Conservation (phyloP, 2,113 vertebrate species). For the Rhegmatorhina hoffmannsi region DNA sequence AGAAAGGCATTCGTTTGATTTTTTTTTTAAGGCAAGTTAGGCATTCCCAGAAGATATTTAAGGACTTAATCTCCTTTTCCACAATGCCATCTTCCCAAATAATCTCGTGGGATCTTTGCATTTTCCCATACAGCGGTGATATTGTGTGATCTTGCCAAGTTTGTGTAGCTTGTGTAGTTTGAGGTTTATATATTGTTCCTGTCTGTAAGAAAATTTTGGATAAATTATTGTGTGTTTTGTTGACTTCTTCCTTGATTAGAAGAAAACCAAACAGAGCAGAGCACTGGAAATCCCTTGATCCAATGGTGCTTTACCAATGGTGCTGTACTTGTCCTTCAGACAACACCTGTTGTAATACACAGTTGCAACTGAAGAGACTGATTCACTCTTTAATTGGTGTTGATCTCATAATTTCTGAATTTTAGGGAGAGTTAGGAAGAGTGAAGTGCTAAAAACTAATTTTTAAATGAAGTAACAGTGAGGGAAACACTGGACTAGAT, state of each 20-base stretch:
- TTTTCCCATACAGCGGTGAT: neutral
- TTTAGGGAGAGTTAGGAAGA: neutral
- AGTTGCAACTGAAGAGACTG: neutral
- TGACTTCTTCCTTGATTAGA: neutral
- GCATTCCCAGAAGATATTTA: rapidly evolving
- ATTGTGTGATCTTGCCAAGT: neutral
- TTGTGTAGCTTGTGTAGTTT: neutral
- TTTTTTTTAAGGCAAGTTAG: neutral
- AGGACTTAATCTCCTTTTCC: neutral
- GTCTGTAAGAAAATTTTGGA: neutral
- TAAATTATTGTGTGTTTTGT: neutral
- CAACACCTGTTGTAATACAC: neutral
- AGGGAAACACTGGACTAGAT: neutral
- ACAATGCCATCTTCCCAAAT: neutral
- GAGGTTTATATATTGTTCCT: neutral
- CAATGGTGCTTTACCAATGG: neutral
- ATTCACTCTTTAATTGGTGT: neutral
- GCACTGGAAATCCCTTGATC: neutral
- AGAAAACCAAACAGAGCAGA: neutral
- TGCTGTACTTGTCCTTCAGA: neutral
- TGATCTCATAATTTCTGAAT: neutral
- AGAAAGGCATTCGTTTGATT: neutral
- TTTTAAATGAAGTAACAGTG: neutral
- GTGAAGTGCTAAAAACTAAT: neutral
- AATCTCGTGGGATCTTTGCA: neutral